A percentile compares a stretch with the other conserved stretches of the same genome.
Conservation (phyloP, 2,888 invertebrate species). For the Eupithecia tripunctaria region DNA sequence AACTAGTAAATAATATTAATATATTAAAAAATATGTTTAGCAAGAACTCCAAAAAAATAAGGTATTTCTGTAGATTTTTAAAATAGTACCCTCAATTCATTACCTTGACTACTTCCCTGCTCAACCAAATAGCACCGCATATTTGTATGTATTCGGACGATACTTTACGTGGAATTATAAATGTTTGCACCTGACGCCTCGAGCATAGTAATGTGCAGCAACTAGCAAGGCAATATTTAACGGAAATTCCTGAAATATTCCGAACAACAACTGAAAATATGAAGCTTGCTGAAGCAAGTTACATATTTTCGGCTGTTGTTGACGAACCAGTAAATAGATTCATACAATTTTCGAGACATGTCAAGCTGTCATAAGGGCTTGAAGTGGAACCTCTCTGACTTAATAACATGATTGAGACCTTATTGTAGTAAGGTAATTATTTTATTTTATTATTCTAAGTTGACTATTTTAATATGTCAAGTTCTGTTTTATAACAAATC, state of each 20-base stretch:
- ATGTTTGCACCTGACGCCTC: slow-evolving; percentile 46
- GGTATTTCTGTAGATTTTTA: background rate
- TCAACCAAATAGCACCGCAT: slow-evolving; percentile 44
- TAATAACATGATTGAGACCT: background rate
- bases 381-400: background rate
- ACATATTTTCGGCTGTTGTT: too few relatives aligned
- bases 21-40: too few relatives aligned
- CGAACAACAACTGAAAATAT: slow-evolving; percentile 14
- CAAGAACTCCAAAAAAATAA: too few relatives aligned
- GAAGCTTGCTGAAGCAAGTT: background rate
- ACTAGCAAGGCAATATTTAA: slow-evolving; percentile 36
- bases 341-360: background rate
- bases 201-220: slow-evolving; percentile 41
- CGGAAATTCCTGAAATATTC: slow-evolving; percentile 23
- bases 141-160: slow-evolving; percentile 48
- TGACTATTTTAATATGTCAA: background rate
- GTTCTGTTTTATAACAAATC: background rate
- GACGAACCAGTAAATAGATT: too few relatives aligned
- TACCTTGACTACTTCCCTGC: slow-evolving; percentile 22
- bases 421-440: background rate
- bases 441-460: too few relatives aligned
- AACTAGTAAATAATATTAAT: background rate
- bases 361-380: background rate
- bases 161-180: slow-evolving; percentile 52
- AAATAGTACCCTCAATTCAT: background rate